Base-by-base conservation (phyloP, 2,797 vertebrate genomes). In the Oreortyx pictus region DNA sequence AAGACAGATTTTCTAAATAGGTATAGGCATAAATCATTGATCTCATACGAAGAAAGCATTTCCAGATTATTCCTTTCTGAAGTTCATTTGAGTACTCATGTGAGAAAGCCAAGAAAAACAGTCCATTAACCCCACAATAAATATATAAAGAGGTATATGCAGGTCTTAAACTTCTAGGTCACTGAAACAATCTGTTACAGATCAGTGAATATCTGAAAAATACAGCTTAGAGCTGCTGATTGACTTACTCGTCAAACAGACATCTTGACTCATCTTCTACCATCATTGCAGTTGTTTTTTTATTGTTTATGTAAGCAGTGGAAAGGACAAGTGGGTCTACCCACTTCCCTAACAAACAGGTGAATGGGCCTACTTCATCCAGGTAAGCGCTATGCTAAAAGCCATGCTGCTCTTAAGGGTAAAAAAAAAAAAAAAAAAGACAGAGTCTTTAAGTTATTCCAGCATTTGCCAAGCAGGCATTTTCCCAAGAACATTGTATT, bases 401-500 rank as follows among this genome's bases (percentile, higher is more conserved):
- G 33, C 8, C 31, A 29, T 22, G 56, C 19, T 33, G 56, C 14
- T 57, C 56, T 33, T 57, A 33, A 57, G 47, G 9, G n/a, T 7
- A 22, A 8, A 22, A 33, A 33, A 18, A 17, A n/a, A 20, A 20
- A n/a, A 56, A 12, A 19, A n/a, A 19, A 31, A 27, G 41, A 49
- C 23, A 24, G 8, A 44, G 4, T 33, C 47, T 47, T 14, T 3
- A 65, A 20, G 49, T 80, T 77, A 41, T 71, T 78, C 70, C 50
- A 61, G 54, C 49, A 62, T 80, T 80, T 75, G 70, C 67, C 44
- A 71, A 85, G 75, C 49, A 93, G 75, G 90, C 81, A 75, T 24
- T 85, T 73, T 11, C 33, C 72, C 86, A 89, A 64, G 65, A 87
- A 85, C 83, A 92, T 13, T 61, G 75, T 37, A 78, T 72, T 80